Evolutionary conservation across 2,888 invertebrate species (phyloP).

Genomic region (Luperina nickerlii): DNA sequence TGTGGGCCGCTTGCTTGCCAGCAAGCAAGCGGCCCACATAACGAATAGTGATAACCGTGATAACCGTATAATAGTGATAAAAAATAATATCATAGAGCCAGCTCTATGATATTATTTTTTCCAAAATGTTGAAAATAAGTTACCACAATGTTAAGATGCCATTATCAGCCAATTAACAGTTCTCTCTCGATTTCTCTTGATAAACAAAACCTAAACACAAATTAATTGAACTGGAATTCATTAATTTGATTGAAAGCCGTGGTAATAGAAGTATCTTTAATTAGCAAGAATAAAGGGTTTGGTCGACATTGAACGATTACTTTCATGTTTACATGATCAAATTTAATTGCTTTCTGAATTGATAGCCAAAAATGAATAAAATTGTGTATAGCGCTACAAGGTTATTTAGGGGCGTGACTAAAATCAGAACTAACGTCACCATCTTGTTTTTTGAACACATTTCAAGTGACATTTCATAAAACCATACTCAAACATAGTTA

Average conservation of each 20-base stretch:
- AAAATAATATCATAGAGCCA: too few relatives aligned
- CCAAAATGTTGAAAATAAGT: neutral
- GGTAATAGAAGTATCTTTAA: neutral
- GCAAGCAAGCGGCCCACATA: too few relatives aligned
- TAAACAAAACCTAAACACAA: neutral
- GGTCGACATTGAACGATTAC: neutral
- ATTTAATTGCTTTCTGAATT: neutral
- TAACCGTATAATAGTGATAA: too few relatives aligned
- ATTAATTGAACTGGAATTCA: neutral
- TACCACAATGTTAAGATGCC: neutral
- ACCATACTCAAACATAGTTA: neutral
- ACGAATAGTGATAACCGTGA: neutral
- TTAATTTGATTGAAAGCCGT: neutral
- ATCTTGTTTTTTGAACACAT: neutral
- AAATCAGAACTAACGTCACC: neutral
- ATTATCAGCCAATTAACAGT: neutral
- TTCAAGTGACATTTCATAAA: neutral
- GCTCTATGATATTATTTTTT: neutral
- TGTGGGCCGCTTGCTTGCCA: too few relatives aligned
- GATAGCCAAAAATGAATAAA: neutral
- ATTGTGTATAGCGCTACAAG: neutral
- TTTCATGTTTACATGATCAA: neutral
- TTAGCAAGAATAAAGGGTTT: neutral
- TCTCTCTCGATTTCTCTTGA: neutral
- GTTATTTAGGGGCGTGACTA: neutral